Evolutionary conservation across 1,140 invertebrate species (phyloP).

Genomic region (Macrobrachium nipponense): DNA sequence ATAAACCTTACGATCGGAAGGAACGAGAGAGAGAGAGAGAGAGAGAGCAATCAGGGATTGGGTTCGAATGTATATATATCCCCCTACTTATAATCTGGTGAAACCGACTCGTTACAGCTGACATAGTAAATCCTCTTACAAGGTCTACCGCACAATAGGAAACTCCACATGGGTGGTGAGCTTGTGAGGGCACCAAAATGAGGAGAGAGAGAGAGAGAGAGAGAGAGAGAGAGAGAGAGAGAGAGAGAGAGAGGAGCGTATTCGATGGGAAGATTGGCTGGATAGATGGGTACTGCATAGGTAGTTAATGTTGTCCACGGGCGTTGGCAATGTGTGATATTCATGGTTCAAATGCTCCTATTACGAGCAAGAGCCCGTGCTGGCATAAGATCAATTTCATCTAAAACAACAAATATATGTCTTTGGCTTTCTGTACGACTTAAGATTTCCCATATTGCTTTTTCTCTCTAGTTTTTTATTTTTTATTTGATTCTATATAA

Average conservation of each 20-base stretch:
- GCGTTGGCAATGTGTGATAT: too few relatives aligned
- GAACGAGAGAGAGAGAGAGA: slow-evolving; percentile 26
- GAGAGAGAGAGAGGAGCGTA: not conserved
- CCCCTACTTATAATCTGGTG: not conserved
- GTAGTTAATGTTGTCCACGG: too few relatives aligned
- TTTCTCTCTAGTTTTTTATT: too few relatives aligned
- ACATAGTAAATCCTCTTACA: slow-evolving; percentile 6
- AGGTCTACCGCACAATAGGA: slow-evolving; percentile 3
- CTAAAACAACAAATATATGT: too few relatives aligned
- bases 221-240: not conserved
- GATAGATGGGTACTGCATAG: not conserved
- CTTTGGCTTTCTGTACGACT: too few relatives aligned
- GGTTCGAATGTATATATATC: not conserved
- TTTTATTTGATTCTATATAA: too few relatives aligned
- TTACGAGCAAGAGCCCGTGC: too few relatives aligned
- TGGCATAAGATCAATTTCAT: too few relatives aligned
- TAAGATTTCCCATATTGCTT: too few relatives aligned
- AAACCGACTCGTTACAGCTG: slow-evolving; percentile 13
- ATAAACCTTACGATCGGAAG: not conserved
- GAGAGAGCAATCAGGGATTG: not conserved
- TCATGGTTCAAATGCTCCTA: too few relatives aligned
- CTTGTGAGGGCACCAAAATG: not conserved
- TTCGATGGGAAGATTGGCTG: not conserved
- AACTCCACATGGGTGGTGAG: slow-evolving; percentile 9
- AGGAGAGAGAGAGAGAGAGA: not conserved